These are phyloP conservation scores for Argya squamiceps DNA, from an alignment of 2,797 vertebrate species.

Conservation along the genomic window DNA sequence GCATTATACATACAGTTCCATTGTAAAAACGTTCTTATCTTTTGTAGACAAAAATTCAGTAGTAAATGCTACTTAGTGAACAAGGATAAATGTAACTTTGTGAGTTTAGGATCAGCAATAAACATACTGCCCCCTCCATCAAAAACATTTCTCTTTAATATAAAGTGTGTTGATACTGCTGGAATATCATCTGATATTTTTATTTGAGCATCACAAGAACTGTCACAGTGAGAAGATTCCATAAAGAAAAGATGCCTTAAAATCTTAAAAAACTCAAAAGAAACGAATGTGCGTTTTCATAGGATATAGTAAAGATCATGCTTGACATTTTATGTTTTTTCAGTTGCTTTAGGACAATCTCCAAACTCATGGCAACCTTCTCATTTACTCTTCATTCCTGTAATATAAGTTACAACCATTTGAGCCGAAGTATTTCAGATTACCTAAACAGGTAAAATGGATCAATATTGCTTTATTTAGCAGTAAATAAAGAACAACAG, in stretches of 20 bases:
- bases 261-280: background rate
- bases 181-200: background rate
- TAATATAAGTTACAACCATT: background rate
- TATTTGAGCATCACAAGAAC: background rate
- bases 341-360: background rate
- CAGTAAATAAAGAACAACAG: background rate
- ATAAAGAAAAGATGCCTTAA: background rate
- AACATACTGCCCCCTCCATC: accelerated
- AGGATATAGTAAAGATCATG: background rate
- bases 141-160: background rate
- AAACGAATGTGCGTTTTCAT: background rate
- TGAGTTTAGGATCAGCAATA: background rate
- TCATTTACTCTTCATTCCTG: background rate
- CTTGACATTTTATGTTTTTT: background rate
- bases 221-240: background rate
- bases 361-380: background rate
- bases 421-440: background rate
- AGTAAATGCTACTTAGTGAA: background rate
- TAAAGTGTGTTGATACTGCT: background rate
- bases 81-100: background rate
- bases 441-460: background rate
- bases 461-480: background rate
- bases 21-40: background rate
- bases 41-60: background rate
- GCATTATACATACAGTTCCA: background rate